Evolutionary conservation across 2,888 invertebrate species (phyloP), one percentile per base, ranked within the genome.

Genomic region (Plagodis dolabraria): DNA sequence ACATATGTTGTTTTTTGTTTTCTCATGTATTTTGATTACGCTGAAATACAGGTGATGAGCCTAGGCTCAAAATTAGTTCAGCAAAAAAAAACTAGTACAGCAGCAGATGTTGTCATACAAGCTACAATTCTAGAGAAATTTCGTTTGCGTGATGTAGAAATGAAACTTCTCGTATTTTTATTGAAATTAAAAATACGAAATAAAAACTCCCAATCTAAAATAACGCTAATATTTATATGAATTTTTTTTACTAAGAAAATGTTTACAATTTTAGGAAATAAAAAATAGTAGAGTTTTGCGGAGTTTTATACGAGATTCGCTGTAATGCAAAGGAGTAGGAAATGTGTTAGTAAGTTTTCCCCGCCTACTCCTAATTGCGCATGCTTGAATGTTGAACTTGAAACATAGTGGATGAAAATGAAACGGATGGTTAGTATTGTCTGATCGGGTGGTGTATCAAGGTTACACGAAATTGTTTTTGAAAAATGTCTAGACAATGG

Each of bases 91-190:
- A n/a, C n/a, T n/a, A n/a, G n/a, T n/a, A n/a, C n/a, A n/a, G n/a
- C n/a, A n/a, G n/a, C n/a, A n/a, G n/a, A n/a, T n/a, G 33, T 5
- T 55, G 47, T 49, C 73, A 71, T 76, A 75, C 79, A 79, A 68
- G 12, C n/a, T 22, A 6, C 22, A 43, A 10, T 7, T 7, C 1
- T 4, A 7, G 6, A 22, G 44, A 50, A 43, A 60, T 70, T 75
- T 73, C 58, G 45, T 71, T 80, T 81, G 72, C 82, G 89, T 75
- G 89, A 80, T 86, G 72, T 51, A 60, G 59, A 47, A 54, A n/a
- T 51, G 12, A 10, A 50, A 54, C 8, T 51, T 47, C 34, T 6
- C 36, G n/a, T 4, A 2, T 22, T 5, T 42, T 22, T 35, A 51
- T 43, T 5, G 10, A 5, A n/a, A 7, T 2, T 6, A 12, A 11